Base-by-base conservation (phyloP, 1,140 invertebrate species). In the Zeugodacus cucurbitae region DNA sequence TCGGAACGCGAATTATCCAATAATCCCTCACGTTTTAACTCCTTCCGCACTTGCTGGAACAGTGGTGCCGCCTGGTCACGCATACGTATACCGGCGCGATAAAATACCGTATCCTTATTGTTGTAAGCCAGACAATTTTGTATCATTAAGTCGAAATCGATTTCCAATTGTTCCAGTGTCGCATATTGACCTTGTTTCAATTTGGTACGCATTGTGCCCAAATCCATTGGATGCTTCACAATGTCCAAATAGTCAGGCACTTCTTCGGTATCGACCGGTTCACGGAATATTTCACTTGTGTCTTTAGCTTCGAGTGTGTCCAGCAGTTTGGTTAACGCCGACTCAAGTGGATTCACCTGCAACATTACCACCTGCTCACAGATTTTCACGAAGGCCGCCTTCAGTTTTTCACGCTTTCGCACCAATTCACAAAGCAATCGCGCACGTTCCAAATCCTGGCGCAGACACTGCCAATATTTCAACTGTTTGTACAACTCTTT, bases 51-150 rank as follows among this genome's bases (percentile, higher is more conserved):
- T 91, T 97, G 95, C 32, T 96, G 95, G 90, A 99, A 96, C 20
- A 98, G 94, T 0, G 95, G 94, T 37, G 95, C 95, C 74, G 97
- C 97, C 94, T 98, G 96, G 90, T 99, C 98, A 78, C 97, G 95
- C 95, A 99, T 96, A 91, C 96, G 97, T 1, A 98, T 94, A 22
- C 97, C 98, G 10, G 97, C 97, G 89, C 96, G 96, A 93, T 96
- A 96, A 91, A 97, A 97, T 89, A 97, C 96, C 0, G 98, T 99
- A 90, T 98, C 98, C 93, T 98, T 98, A 87, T 97, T 97, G 94
- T 99, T 99, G 91, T 99, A 99, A 0, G 96, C 97, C 88, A 98
- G 94, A 93, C 98, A 99, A 93, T 99, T 99, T 87, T 96, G 96
- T 44, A 99, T 97, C 96, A 99, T 99, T 0, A 99, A 94, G 90